Evolutionary conservation across 2,888 invertebrate species (phyloP), one percentile per base, ranked within the genome.

Genomic region (Chesias legatella): DNA sequence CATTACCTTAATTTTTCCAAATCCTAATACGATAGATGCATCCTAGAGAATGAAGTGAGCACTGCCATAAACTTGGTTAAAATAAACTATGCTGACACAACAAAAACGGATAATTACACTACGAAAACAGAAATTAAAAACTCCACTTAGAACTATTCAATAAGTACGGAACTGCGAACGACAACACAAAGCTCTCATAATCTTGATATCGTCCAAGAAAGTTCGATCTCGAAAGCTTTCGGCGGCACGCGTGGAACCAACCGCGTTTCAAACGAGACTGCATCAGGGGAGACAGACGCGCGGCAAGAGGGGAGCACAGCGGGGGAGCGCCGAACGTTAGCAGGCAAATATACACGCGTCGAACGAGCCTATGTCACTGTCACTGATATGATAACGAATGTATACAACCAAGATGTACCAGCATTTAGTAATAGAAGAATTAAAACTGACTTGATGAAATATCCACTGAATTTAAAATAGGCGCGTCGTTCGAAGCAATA

Each of bases 321-420:
- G 74, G 77, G 77, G 76, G 79, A 67, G 65, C 71, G 63, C 69
- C 69, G 67, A 66, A 46, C 61, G 61, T 57, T 53, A 60, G 65
- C 67, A 48, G 60, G 61, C 62, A 49, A 32, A 36, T 33, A 22
- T 31, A 66, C 66, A 76, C 63, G 67, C 79, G 77, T 73, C 80
- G 75, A 79, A 80, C 72, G 60, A 72, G 65, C 75, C 73, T 72
- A 67, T 79, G 73, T 74, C 73, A 75, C 74, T 68, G 69, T 58
- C 64, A 72, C 68, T 77, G 75, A 77, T 76, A 82, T 84, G 86
- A 86, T 86, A 85, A 85, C 81, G 63, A 78, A 77, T 70, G 77
- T 81, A 78, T 70, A 84, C 80, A 79, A 78, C 58, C 58, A 65
- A 52, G 65, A 67, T 26, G 25, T 23, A 23, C 6, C 10, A 30